phyloP scores from a whole-genome alignment of 2,888 invertebrate genomes.

The Sericinus montela region DNA sequence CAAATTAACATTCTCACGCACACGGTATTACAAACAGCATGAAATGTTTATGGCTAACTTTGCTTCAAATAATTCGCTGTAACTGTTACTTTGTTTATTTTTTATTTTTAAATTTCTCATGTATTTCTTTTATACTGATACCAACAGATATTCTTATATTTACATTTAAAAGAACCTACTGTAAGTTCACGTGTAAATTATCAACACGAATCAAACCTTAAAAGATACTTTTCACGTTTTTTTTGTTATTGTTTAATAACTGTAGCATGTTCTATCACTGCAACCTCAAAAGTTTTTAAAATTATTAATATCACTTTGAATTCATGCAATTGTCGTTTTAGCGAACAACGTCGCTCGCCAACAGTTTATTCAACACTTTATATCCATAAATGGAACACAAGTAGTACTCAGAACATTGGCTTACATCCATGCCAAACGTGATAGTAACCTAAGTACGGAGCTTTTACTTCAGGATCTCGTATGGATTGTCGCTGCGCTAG shows the following conservation, averaged over 20 bases:
- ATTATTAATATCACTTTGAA: no score
- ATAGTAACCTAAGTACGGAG: slow-evolving; percentile 70
- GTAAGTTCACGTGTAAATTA: no score
- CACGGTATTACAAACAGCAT: not conserved
- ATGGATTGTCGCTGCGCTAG: slow-evolving; percentile 80
- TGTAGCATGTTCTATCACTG: no score
- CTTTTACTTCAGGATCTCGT: slow-evolving; percentile 78
- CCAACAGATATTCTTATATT: no score
- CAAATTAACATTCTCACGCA: slow-evolving; percentile 8
- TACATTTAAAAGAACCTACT: no score
- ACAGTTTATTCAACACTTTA: slow-evolving; percentile 75
- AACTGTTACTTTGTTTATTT: no score
- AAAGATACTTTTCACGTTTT: no score
- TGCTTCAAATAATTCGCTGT: not conserved
- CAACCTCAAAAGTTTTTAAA: no score
- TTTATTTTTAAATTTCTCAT: no score
- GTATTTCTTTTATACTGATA: no score
- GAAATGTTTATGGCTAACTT: slow-evolving; percentile 7
- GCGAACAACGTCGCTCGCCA: slow-evolving; percentile 73
- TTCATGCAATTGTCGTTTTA: slow-evolving; percentile 43
- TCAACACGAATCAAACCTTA: no score
- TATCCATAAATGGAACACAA: slow-evolving; percentile 76
- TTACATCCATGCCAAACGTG: slow-evolving; percentile 72
- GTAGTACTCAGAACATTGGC: slow-evolving; percentile 76
- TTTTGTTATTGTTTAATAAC: no score